These are phyloP conservation scores for Saimiri boliviensis DNA, from an alignment of 2,113 vertebrate genomes.

Conservation along the genomic window DNA sequence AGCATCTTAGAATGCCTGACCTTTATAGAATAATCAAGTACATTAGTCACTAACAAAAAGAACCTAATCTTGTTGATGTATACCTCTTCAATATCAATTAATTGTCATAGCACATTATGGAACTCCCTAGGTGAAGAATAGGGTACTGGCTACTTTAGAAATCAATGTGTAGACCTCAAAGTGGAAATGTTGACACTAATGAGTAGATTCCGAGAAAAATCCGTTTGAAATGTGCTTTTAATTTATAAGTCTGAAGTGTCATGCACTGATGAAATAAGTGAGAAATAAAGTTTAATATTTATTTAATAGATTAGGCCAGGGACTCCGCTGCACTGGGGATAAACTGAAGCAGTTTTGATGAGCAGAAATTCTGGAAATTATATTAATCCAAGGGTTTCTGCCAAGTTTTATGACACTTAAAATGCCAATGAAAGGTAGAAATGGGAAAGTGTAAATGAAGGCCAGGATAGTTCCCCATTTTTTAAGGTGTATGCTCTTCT, in stretches of 20 bases:
- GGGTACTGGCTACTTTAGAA: not conserved
- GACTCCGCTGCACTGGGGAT: not conserved
- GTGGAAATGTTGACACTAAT: not conserved
- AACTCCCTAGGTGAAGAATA: not conserved
- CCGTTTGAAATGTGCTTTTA: not conserved
- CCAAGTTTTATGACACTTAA: not conserved
- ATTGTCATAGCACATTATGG: not conserved
- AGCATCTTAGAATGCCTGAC: not conserved
- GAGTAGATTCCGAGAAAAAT: not conserved
- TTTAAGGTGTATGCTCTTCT: not conserved
- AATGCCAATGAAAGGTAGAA: not conserved
- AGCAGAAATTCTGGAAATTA: not conserved
- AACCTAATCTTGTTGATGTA: not conserved
- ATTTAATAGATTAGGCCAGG: not conserved
- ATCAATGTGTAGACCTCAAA: not conserved
- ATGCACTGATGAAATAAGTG: not conserved
- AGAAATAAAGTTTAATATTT: not conserved
- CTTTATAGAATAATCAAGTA: not conserved
- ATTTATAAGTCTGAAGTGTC: not conserved
- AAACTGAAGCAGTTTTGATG: not conserved
- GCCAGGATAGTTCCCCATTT: not conserved
- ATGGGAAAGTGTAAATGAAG: not conserved
- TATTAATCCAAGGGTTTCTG: not conserved
- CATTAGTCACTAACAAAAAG: slow-evolving; percentile 7
- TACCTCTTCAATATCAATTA: not conserved